These are phyloP conservation scores for Channallabes apus DNA, from an alignment of 2,797 vertebrate genomes.

Conservation along the genomic window DNA sequence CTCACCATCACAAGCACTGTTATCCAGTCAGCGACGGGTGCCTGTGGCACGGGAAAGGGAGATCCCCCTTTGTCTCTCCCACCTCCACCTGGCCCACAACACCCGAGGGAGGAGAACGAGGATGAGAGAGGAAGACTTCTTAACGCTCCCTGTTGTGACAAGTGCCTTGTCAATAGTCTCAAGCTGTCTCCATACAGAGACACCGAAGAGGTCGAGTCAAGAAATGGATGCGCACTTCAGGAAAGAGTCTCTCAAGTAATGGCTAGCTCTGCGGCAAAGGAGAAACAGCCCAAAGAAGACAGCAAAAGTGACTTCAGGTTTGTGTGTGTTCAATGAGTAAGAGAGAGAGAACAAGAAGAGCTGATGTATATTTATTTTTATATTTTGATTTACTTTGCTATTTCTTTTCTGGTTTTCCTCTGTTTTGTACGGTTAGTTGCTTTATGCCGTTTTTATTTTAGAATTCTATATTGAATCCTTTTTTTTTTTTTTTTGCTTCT, in stretches of 20 bases:
- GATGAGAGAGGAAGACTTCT: constrained; percentile 57
- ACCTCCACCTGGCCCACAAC: constrained; percentile 29
- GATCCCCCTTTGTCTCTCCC: constrained; percentile 59
- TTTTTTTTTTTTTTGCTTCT: constrained; percentile 19
- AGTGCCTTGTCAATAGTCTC: constrained; percentile 79
- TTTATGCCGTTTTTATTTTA: constrained; percentile 3
- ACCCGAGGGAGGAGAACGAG: constrained; percentile 60
- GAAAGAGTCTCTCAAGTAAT: constrained; percentile 66
- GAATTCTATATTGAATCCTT: constrained; percentile 10
- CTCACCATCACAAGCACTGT: constrained; percentile 71
- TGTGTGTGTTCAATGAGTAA: constrained; percentile 25
- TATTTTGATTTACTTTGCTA: constrained; percentile 18
- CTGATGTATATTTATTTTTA: not conserved
- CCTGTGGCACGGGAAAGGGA: constrained; percentile 57
- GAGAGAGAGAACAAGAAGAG: not conserved
- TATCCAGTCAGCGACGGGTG: constrained; percentile 75
- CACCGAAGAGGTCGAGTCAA: constrained; percentile 60
- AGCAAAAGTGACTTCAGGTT: constrained; percentile 42
- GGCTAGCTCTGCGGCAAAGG: constrained; percentile 25
- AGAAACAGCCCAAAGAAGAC: constrained; percentile 58
- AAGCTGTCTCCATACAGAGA: constrained; percentile 63
- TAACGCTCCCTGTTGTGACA: constrained; percentile 70
- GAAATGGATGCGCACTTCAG: constrained; percentile 64
- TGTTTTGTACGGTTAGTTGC: not conserved
- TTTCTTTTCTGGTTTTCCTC: not conserved